Percentiles rank a stretch among this genome's conserved stretches.
Evolutionary conservation across 2,113 vertebrate species (phyloP).

Genomic region (Ciconia stormi): DNA sequence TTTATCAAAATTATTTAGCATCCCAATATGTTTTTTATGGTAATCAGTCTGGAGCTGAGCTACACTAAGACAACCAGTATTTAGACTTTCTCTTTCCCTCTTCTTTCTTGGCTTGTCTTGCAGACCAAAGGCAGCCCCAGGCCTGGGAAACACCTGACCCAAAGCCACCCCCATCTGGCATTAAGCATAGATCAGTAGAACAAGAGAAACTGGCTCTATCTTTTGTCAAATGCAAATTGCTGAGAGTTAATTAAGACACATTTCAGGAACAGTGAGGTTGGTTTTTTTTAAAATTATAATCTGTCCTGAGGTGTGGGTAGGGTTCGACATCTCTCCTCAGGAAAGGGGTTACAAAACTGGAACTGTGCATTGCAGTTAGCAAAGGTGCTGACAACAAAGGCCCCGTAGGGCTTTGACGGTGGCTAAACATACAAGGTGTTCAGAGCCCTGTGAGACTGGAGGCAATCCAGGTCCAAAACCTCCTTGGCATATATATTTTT

Average conservation of each 20-base stretch:
- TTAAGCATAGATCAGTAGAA: slow-evolving; percentile 15
- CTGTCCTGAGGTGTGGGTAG: slow-evolving; percentile 33
- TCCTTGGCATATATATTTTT: background rate
- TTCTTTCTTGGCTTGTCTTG: background rate
- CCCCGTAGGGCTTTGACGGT: background rate
- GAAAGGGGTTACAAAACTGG: background rate
- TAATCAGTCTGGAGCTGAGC: slow-evolving; percentile 11
- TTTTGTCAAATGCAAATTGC: slow-evolving; percentile 59
- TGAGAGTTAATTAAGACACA: slow-evolving; percentile 40
- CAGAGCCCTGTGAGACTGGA: background rate
- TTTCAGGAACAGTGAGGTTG: background rate
- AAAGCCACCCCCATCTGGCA: slow-evolving; percentile 36
- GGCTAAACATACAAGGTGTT: background rate
- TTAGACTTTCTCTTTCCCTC: background rate
- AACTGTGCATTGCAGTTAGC: background rate
- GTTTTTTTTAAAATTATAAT: background rate
- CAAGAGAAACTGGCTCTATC: slow-evolving; percentile 63
- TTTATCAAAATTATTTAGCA: slow-evolving; percentile 24
- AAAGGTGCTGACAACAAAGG: background rate
- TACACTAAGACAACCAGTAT: background rate
- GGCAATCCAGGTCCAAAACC: background rate
- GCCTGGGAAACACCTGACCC: slow-evolving; percentile 60
- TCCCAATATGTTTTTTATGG: background rate
- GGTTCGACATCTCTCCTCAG: background rate
- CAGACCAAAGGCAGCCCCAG: slow-evolving; percentile 22